Base-by-base conservation (phyloP, 1,140 invertebrate species). In the Chironomus striatipennis region DNA sequence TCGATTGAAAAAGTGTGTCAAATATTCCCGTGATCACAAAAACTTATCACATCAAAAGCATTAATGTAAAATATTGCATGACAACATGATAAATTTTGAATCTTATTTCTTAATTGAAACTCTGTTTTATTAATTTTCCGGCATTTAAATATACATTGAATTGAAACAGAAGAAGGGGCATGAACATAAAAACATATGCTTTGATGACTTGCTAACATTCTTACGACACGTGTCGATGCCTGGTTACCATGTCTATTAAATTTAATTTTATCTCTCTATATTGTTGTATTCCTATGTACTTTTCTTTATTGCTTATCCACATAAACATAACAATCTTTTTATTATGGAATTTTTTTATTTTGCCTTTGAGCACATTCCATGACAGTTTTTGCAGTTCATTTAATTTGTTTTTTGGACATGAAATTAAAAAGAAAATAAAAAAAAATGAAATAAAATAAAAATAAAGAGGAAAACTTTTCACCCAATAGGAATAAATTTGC, bases 271-370 rank as follows among this genome's bases (percentile, higher is more conserved):
- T 57, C n/a, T 12, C 47, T 57, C 9, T 34, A 34, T 34, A 34
- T 34, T 34, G 24, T 34, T 34, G 24, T 34, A 2, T 34, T 34
- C 24, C 24, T 34, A 34, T 5, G 7, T 7, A 65, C 15, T n/a
- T 18, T 65, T 65, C 15, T 15, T 65, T 73, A 18, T 73, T 73
- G 70, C 18, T 6, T 18, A 24, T 24, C 20, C 18, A 17, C 70
- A 21, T 42, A 73, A 74, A 9, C 43, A 43, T 74, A 74, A 57
- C 42, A 64, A 24, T 73, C 9, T 73, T 73, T 17, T 73, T 18
- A 17, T 15, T 34, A 75, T 72, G 67, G 24, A 65, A 74, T 73
- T 70, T 47, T 74, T 43, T 75, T 43, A 43, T 75, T 67, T 74
- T 75, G 65, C 24, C 24, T 34, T 34, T 34, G 24, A 34, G 47